Evolutionary conservation across 2,113 vertebrate species (phyloP).

Genomic region (Enhydra lutris): DNA sequence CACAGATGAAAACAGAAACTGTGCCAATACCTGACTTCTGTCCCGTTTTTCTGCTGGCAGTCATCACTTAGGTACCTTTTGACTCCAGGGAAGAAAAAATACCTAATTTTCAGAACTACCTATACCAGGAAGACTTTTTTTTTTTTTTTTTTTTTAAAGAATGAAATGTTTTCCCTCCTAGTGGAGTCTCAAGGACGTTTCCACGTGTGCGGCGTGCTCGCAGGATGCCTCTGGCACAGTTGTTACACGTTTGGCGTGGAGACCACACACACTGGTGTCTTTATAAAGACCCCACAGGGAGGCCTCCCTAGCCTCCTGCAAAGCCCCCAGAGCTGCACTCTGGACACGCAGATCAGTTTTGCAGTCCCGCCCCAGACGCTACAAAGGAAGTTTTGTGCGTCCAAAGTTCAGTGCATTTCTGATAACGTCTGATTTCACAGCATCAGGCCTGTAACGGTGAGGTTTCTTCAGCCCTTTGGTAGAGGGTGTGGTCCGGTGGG

Average conservation of each 20-base stretch:
- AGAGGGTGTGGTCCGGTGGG: background rate
- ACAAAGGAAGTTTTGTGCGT: slow-evolving; percentile 89
- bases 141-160: background rate
- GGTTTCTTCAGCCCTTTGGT: background rate
- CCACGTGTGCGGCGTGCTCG: too few relatives aligned
- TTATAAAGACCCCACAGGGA: background rate
- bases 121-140: background rate
- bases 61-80: background rate
- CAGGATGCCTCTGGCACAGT: background rate
- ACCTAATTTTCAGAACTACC: background rate
- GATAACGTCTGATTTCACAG: slow-evolving; percentile 87
- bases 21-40: background rate
- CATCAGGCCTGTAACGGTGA: background rate
- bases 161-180: too few relatives aligned
- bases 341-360: slow-evolving; percentile 91
- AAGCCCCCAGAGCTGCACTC: slow-evolving; percentile 89
- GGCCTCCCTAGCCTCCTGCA: slow-evolving; percentile 79
- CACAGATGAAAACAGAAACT: background rate
- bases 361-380: slow-evolving; percentile 88
- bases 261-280: background rate
- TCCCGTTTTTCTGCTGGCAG: background rate
- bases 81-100: background rate
- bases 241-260: background rate
- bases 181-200: too few relatives aligned
- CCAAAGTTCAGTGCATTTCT: slow-evolving; percentile 89